Conservation (phyloP, 2,113 vertebrate genomes). For the Megaceryle torquata region DNA sequence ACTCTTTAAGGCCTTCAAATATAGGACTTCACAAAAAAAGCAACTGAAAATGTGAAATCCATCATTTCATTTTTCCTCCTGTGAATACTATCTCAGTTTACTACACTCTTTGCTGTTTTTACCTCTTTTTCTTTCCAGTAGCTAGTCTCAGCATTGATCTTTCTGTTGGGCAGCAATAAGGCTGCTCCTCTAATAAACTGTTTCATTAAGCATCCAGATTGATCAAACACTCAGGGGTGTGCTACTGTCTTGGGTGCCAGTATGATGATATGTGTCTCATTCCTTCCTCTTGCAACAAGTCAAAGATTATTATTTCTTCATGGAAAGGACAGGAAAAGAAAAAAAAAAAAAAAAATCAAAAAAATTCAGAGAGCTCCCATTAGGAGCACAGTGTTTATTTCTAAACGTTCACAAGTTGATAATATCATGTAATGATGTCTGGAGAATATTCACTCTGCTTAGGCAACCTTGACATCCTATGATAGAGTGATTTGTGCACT, state of each 20-base stretch:
- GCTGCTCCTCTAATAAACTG: neutral
- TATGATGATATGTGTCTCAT: neutral
- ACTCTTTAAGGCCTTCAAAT: neutral
- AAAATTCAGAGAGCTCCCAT: neutral
- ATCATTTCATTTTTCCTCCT: neutral
- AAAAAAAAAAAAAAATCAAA: neutral
- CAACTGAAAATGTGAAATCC: neutral
- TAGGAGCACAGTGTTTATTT: neutral
- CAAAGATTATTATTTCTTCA: neutral
- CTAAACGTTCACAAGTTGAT: neutral
- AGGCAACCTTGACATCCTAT: neutral
- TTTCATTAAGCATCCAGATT: neutral
- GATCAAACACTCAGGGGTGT: neutral
- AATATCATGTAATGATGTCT: neutral
- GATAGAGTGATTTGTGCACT: neutral
- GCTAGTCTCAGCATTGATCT: neutral
- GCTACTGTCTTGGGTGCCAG: neutral
- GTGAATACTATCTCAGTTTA: neutral
- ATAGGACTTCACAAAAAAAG: neutral
- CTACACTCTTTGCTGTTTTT: neutral
- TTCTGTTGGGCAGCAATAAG: neutral
- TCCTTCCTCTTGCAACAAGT: neutral
- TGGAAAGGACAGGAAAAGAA: neutral
- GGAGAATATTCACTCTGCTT: neutral
- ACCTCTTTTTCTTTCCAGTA: neutral